Percentiles rank a stretch among this genome's conserved stretches.
Evolutionary conservation across 2,113 vertebrate genomes (phyloP).

Genomic region (Brachyistius frenatus): DNA sequence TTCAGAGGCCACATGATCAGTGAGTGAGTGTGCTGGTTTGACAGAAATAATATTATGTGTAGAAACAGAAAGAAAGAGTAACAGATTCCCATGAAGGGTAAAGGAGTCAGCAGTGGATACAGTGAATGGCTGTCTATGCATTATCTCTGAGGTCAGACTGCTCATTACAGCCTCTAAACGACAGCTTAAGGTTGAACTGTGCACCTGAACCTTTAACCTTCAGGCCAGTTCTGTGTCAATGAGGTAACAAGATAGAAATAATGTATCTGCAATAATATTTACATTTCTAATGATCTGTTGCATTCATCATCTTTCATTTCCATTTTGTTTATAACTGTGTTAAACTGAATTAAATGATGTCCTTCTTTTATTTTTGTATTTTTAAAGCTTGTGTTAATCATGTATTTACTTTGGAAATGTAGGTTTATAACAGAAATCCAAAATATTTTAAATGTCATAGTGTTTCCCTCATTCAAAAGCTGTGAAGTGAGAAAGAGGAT

Average conservation of each 20-base stretch:
- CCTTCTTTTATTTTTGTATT: neutral
- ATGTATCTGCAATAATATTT: neutral
- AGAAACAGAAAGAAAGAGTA: neutral
- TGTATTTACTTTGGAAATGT: neutral
- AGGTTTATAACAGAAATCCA: neutral
- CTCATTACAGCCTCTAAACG: constrained; percentile 58
- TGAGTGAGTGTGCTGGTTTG: too few species aligned
- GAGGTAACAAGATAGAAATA: constrained; percentile 8
- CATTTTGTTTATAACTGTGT: neutral
- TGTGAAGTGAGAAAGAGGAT: constrained; percentile 3
- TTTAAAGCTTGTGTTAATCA: neutral
- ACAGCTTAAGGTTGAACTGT: constrained; percentile 30
- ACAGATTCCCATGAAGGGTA: constrained; percentile 30
- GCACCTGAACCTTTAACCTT: constrained; percentile 41
- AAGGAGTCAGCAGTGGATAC: constrained; percentile 55
- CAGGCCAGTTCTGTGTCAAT: neutral
- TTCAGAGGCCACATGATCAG: neutral
- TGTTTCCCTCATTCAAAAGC: neutral
- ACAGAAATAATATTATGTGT: neutral
- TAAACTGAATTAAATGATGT: neutral
- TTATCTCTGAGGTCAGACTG: constrained; percentile 67
- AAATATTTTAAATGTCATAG: neutral
- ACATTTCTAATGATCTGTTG: neutral
- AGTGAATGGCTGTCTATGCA: constrained; percentile 62
- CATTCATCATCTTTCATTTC: neutral